These are phyloP conservation scores for Melitaea athalia DNA, from an alignment of 2,888 invertebrate species.

Conservation along the genomic window DNA sequence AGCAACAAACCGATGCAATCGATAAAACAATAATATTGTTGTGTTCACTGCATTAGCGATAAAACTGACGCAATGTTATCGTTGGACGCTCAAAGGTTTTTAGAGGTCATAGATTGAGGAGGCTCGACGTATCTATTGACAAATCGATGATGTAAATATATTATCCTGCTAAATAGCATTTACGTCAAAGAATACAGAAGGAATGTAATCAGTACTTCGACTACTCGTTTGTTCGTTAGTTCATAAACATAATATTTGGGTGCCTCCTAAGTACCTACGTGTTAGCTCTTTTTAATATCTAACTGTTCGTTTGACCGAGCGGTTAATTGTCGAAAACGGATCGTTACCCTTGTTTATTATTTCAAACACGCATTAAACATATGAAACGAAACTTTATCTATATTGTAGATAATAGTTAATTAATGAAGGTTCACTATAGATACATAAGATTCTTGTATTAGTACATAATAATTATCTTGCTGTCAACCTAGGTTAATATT, in stretches of 20 bases:
- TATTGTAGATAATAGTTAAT: no score
- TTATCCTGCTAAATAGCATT: conserved; percentile 19
- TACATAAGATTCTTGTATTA: neutral
- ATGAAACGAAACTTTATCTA: no score
- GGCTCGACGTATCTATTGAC: conserved; percentile 32
- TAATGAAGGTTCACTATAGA: no score
- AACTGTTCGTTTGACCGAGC: neutral
- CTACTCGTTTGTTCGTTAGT: conserved; percentile 10
- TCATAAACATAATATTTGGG: conserved; percentile 13
- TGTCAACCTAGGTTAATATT: conserved; percentile 1
- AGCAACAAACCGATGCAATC: conserved; percentile 16
- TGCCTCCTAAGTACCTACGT: neutral
- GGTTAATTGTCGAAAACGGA: neutral
- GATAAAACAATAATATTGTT: conserved; percentile 31
- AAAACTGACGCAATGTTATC: conserved; percentile 33
- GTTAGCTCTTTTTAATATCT: neutral
- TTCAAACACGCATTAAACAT: neutral
- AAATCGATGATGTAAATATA: conserved; percentile 26
- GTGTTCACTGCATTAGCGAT: conserved; percentile 15
- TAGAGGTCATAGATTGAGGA: conserved; percentile 31
- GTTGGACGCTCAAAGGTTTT: conserved; percentile 15
- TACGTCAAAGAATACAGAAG: conserved; percentile 27
- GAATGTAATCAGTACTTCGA: conserved; percentile 19
- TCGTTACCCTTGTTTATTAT: no score
- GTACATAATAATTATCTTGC: neutral